Evolutionary conservation across 2,113 vertebrate species (phyloP), one percentile per base, ranked within the genome.

Genomic region (Merops nubicus): DNA sequence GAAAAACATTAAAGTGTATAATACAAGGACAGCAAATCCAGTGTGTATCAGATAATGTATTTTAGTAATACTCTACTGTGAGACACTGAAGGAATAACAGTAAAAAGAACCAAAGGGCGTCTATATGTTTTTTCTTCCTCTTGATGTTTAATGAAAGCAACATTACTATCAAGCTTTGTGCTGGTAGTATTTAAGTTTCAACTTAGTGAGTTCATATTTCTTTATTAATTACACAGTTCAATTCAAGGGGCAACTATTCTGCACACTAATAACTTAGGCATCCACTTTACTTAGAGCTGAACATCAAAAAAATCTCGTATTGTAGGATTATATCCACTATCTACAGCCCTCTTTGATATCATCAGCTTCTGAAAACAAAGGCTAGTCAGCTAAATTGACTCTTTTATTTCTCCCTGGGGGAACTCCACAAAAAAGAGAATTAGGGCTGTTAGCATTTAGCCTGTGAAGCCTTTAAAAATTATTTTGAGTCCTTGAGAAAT

Each of bases 301-400:
- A 91, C 84, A 92, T 96, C 87, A 95, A 93, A 93, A 96, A 96
- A 85, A 78, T 76, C 80, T 56, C 6, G 9, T 95, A 56, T 67
- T 91, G 47, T 53, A 75, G 95, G 89, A 96, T 96, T 96, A 96
- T 81, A 82, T 43, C 40, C 77, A 43, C 65, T 95, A 84, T 96
- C 89, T 95, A 60, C 47, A 89, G 56, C 47, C 40, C 19, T 80
- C 89, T 95, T 85, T 96, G 84, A 96, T 94, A 92, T 40, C 0
- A 1, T 82, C 69, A 92, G 87, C 84, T 94, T 89, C 93, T 91
- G 89, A 91, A 96, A 96, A 95, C 89, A 96, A 95, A 94, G 87
- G 73, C 84, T 87, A 89, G 47, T 68, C 84, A 92, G 84, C 62
- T 89, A 85, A 96, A 95, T 85, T 64, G 77, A 75, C 89, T 96